Base-by-base conservation (phyloP, 1,140 invertebrate species). In the Scaptomyza pallida region DNA sequence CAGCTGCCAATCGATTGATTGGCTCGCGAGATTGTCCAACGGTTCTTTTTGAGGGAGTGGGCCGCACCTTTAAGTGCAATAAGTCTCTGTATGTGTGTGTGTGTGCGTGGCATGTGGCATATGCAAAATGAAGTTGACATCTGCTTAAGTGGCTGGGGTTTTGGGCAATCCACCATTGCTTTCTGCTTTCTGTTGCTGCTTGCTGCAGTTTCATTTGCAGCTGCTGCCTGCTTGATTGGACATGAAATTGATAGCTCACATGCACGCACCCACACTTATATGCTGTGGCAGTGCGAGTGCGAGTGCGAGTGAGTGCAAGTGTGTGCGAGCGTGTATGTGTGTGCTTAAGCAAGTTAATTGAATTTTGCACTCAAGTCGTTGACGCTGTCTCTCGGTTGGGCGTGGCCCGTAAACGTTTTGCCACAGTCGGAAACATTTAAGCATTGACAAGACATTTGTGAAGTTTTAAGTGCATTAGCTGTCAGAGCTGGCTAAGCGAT, bases 111-210 rank as follows among this genome's bases (percentile, higher is more conserved):
- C 44, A 72, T 48, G 40, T 76, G 23, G 23, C 23, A 82, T 88
- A 89, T 89, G 83, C 82, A 89, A 89, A 88, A 89, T 78, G 77
- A 75, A 88, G 81, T 81, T 89, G 82, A 89, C 82, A 88, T 88
- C 78, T 88, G 83, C 83, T 88, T 88, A 88, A 88, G 81, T 86
- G 82, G 82, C 68, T 75, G 75, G 75, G 78, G 78, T 86, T 85
- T 86, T 77, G 79, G 79, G 73, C 83, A 78, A 70, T 89, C 61
- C 74, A 72, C 77, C 74, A 76, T 78, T 51, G 33, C 21, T 44
- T n/a, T n/a, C 19, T 33, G n/a, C 57, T 43, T 71, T 35, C 52
- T 63, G 48, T 40, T 40, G 47, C 40, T 73, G 37, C 61, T 30
- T 64, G 59, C 12, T 37, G 33, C 33, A 37, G 12, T 37, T 37